phyloP scores from a whole-genome alignment of 2,797 vertebrate genomes.

The Fistularia tabacaria region DNA sequence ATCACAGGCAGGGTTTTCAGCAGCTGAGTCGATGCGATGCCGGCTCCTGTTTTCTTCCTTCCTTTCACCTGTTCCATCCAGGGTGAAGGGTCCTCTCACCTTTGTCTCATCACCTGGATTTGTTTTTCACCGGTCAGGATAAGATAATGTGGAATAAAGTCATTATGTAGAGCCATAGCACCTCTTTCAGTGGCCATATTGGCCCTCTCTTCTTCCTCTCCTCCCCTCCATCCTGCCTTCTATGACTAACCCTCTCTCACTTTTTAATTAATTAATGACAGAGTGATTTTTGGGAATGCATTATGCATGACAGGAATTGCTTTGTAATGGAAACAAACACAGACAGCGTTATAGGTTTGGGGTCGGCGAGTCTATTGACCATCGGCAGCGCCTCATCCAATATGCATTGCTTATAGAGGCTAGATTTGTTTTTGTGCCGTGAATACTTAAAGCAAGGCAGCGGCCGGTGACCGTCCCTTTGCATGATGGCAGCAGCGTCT shows the following conservation, averaged over 20 bases:
- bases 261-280: conserved; percentile 64
- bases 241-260: conserved; percentile 9
- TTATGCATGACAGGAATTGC: conserved; percentile 64
- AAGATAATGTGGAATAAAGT: no score
- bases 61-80: neutral
- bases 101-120: no score
- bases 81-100: no score
- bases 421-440: conserved; percentile 48
- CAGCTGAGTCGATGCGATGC: conserved; percentile 1
- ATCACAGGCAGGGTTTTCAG: conserved; percentile 30
- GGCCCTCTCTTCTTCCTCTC: neutral
- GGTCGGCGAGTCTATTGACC: conserved; percentile 56
- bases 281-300: conserved; percentile 56
- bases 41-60: no score
- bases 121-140: no score
- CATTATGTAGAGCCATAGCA: no score
- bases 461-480: conserved; percentile 14
- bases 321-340: conserved; percentile 67
- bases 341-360: conserved; percentile 40
- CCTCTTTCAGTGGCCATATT: no score
- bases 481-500: conserved; percentile 5
- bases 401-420: conserved; percentile 58
- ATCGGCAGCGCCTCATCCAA: conserved; percentile 43
- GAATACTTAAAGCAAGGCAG: conserved; percentile 37
- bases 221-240: no score